phyloP scores from a whole-genome alignment of 1,140 invertebrate genomes.

The Aethina tumida region DNA sequence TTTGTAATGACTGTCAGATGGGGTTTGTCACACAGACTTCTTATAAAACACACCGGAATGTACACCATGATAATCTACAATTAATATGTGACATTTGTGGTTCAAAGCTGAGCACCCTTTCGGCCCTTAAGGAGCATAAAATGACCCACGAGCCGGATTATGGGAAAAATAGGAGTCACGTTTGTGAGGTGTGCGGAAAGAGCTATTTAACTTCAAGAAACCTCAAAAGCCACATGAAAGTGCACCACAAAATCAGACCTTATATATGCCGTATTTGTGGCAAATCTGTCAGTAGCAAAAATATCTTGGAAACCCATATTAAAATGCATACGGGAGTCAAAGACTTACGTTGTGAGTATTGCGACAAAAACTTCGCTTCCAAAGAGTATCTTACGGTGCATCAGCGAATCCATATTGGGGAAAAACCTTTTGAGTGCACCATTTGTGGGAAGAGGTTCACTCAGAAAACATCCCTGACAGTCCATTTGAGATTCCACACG shows the following conservation, averaged over 20 bases:
- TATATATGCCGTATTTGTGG: conserved; percentile 42
- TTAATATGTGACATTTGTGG: conserved; percentile 26
- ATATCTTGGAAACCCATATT: conserved; percentile 26
- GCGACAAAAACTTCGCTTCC: conserved; percentile 49
- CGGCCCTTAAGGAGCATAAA: conserved; percentile 25
- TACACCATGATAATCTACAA: conserved; percentile 17
- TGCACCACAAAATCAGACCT: conserved; percentile 52
- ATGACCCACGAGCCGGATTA: conserved; percentile 18
- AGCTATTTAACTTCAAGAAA: conserved; percentile 13
- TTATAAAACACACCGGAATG: conserved; percentile 18
- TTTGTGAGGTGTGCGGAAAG: conserved; percentile 24
- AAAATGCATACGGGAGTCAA: conserved; percentile 34
- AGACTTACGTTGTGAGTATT: conserved; percentile 31
- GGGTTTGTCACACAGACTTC: conserved; percentile 20
- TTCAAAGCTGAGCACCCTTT: conserved; percentile 14
- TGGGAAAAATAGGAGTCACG: conserved; percentile 7
- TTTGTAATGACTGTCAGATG: conserved; percentile 22
- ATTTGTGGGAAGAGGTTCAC: conserved; percentile 65
- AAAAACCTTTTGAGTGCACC: conserved; percentile 68
- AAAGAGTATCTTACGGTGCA: conserved; percentile 67
- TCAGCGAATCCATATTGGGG: conserved; percentile 58
- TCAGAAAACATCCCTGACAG: conserved; percentile 40
- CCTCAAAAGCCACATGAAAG: conserved; percentile 46
- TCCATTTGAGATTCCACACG: conserved; percentile 58
- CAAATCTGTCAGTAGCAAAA: conserved; percentile 33